Evolutionary conservation across 1,140 invertebrate species (phyloP), one percentile per base, ranked within the genome.

Genomic region (Bombus affinis): DNA sequence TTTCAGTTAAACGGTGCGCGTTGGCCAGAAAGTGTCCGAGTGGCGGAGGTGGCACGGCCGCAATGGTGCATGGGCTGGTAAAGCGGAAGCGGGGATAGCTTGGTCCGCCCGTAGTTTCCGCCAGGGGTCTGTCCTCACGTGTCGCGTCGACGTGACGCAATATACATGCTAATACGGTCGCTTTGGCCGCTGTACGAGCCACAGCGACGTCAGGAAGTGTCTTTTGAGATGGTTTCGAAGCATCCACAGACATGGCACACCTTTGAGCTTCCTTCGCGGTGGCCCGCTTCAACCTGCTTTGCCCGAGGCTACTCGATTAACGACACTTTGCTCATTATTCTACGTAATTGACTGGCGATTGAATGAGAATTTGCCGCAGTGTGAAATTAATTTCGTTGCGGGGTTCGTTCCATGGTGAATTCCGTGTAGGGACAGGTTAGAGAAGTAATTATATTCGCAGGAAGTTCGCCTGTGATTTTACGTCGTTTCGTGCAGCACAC

Each of bases 161-260:
- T 92, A 92, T 92, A 92, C 91, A 92, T 92, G 91, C 91, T 92
- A 92, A 92, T 92, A 91, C 81, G 86, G 83, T 84, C 87, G 90
- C 87, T 90, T 78, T 44, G 70, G 77, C 71, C 76, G 73, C 47
- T 82, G 72, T 75, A 85, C 82, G 85, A 77, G 73, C 86, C 84
- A 80, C 78, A 86, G 79, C 28, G 82, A 76, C 81, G 89, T 65
- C 86, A 42, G 83, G 71, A 90, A 83, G 71, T 90, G 75, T 73
- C 75, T 79, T 85, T 85, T 85, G 79, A 75, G 71, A 85, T 42
- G 79, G 84, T 81, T 57, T 59, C 32, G 22, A 68, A 37, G 32
- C 72, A 75, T 73, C 74, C 65, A 4, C 59, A n/a, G 65, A 85
- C 66, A 85, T 82, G 59, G 42, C 35, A 22, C 37, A 28, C 76